phyloP scores from a whole-genome alignment of 2,113 vertebrate genomes.

The Sisor rabdophorus region DNA sequence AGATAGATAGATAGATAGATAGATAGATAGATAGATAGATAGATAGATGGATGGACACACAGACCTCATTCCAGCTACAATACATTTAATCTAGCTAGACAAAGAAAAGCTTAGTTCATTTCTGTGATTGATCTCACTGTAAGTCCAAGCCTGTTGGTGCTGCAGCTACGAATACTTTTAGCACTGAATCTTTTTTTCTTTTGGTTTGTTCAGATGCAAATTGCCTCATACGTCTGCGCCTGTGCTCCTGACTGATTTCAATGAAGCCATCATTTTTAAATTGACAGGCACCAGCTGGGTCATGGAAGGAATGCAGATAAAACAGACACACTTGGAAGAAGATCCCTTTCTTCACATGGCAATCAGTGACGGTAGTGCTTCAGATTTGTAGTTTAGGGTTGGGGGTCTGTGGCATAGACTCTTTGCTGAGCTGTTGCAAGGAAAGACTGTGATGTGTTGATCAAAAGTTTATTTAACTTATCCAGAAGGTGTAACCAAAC shows the following conservation, averaged over 20 bases:
- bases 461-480: background rate
- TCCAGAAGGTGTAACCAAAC: background rate
- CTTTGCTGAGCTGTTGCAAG: background rate
- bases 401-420: background rate
- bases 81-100: background rate
- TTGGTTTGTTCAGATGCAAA: background rate
- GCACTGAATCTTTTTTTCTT: background rate
- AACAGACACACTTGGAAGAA: background rate
- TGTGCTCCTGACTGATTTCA: background rate
- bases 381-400: background rate
- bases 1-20: no score
- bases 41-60: no score
- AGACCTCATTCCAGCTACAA: no score
- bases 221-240: conserved; percentile 4
- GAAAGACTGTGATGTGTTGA: background rate
- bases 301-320: background rate
- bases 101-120: background rate
- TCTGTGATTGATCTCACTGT: background rate
- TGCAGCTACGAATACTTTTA: background rate
- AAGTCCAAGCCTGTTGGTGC: background rate
- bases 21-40: no score
- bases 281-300: background rate
- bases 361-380: background rate
- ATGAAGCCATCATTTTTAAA: background rate
- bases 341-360: background rate